Evolutionary conservation across 2,797 vertebrate genomes (phyloP).

Genomic region (Myripristis jacobus): DNA sequence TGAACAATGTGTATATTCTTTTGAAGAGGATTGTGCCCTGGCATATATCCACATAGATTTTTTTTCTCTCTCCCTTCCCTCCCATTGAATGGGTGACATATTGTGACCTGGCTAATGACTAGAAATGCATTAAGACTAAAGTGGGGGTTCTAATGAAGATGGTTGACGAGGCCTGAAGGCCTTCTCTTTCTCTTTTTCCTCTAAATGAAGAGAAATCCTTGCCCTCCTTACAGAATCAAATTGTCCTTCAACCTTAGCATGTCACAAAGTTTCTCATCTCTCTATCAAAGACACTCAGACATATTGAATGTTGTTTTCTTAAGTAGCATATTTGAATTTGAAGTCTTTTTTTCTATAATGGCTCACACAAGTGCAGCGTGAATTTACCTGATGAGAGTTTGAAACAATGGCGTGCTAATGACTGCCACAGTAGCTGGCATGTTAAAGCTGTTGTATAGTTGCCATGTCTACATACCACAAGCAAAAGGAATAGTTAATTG

Average conservation of each 20-base stretch:
- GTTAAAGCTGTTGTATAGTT: not conserved
- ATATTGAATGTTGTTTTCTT: slow-evolving; percentile 53
- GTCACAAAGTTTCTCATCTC: slow-evolving; percentile 66
- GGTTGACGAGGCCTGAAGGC: slow-evolving; percentile 71
- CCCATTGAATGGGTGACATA: slow-evolving; percentile 53
- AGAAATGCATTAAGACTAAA: slow-evolving; percentile 78
- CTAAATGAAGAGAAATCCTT: slow-evolving; percentile 74
- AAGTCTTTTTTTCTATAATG: slow-evolving; percentile 62
- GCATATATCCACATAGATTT: slow-evolving; percentile 35
- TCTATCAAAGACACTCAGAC: slow-evolving; percentile 64
- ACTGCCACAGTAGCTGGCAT: slow-evolving; percentile 5
- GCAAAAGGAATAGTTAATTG: not conserved
- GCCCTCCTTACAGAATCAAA: slow-evolving; percentile 69
- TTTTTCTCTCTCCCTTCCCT: slow-evolving; percentile 9
- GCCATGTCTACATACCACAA: slow-evolving; percentile 13
- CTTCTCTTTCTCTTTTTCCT: slow-evolving; percentile 66
- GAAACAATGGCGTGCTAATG: slow-evolving; percentile 54
- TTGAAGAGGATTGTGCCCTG: slow-evolving; percentile 70
- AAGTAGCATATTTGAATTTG: slow-evolving; percentile 58
- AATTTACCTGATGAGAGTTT: slow-evolving; percentile 33
- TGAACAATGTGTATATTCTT: slow-evolving; percentile 76
- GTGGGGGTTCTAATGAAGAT: slow-evolving; percentile 76
- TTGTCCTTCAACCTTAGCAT: slow-evolving; percentile 70
- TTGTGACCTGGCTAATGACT: slow-evolving; percentile 75
- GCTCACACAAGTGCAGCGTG: slow-evolving; percentile 50